Evolutionary conservation across 2,113 vertebrate genomes (phyloP).

Genomic region (Oreotrochilus melanogaster): DNA sequence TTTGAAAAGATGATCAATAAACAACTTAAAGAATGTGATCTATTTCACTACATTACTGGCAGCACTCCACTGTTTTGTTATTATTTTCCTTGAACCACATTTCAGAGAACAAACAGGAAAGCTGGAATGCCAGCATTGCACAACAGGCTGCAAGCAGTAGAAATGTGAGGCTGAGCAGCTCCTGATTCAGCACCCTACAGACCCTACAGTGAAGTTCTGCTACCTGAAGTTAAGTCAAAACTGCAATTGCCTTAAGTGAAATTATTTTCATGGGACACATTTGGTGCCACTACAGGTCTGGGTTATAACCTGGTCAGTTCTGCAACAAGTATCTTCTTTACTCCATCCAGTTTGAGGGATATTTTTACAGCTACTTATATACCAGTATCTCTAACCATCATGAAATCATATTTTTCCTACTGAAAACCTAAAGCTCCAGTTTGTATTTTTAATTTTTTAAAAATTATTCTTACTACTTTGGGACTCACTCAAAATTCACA

Average conservation of each 20-base stretch:
- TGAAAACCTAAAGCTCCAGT: background rate
- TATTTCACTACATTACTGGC: background rate
- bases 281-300: background rate
- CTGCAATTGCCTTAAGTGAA: background rate
- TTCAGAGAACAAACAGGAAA: background rate
- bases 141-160: background rate
- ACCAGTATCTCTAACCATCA: background rate
- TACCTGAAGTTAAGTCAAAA: background rate
- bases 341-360: background rate
- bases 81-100: background rate
- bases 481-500: background rate
- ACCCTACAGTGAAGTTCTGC: fast-evolving
- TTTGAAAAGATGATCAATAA: background rate
- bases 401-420: background rate
- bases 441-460: background rate
- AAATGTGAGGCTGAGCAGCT: background rate
- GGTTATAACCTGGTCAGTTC: background rate
- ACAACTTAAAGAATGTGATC: background rate
- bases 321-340: background rate
- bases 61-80: background rate
- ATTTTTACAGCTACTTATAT: background rate
- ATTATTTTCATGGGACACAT: background rate
- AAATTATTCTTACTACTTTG: background rate
- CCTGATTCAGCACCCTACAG: background rate
- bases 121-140: background rate